Evolutionary conservation across 2,888 invertebrate species (phyloP).

Genomic region (Drosophila stalkeri): DNA sequence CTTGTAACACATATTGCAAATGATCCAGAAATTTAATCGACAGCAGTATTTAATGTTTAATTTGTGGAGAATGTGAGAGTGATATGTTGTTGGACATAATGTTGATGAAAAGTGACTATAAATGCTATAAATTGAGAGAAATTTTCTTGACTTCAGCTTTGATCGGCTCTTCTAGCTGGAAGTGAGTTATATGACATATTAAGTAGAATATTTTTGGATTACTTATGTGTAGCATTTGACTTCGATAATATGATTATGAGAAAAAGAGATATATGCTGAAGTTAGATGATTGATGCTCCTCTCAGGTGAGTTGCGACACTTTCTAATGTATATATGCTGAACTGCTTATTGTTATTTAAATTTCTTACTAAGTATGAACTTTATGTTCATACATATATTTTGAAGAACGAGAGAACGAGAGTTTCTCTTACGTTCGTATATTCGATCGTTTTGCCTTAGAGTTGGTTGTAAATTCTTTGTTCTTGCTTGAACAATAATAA

Average conservation of each 20-base stretch:
- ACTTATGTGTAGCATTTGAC: not conserved
- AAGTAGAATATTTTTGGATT: not conserved
- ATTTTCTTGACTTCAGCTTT: not conserved
- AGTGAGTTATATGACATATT: no score
- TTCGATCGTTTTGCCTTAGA: no score
- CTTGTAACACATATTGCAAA: conserved; percentile 18
- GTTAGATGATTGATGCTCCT: not conserved
- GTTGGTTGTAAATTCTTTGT: no score
- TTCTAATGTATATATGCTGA: not conserved
- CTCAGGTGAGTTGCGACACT: not conserved
- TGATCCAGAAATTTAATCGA: conserved; percentile 25
- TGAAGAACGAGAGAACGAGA: no score
- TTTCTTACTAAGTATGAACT: not conserved
- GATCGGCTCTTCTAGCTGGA: not conserved
- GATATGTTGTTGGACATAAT: not conserved
- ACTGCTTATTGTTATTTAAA: not conserved
- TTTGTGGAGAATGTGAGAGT: not conserved
- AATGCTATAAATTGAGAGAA: not conserved
- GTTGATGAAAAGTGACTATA: not conserved
- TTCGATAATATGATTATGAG: not conserved
- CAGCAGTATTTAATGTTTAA: not conserved
- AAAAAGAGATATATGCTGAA: not conserved
- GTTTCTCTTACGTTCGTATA: no score
- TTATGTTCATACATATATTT: no score
- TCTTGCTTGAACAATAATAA: no score